phyloP scores from a whole-genome alignment of 2,888 invertebrate species.

The Lamellibrachia columna region DNA sequence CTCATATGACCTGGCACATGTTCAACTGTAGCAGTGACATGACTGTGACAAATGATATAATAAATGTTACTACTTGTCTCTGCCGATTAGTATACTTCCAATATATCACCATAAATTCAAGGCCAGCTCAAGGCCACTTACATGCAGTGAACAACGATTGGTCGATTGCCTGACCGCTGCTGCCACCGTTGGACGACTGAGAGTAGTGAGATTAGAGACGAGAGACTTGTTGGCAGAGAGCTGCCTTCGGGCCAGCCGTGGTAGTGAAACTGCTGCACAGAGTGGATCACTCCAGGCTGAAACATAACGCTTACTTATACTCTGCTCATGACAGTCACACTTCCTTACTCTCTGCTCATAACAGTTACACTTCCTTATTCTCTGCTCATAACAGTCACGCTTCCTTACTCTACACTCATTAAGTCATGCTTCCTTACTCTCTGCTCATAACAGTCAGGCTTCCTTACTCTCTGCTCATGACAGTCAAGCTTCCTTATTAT shows the following conservation, averaged over 20 bases:
- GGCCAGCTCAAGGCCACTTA: conserved; percentile 57
- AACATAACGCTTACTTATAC: background rate
- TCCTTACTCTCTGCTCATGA: too few relatives aligned
- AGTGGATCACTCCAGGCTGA: conserved; percentile 21
- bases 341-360: background rate
- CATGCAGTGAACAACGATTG: conserved; percentile 89
- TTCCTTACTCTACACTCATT: too few relatives aligned
- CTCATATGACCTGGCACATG: background rate
- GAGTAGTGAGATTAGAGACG: conserved; percentile 57
- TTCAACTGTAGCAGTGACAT: background rate
- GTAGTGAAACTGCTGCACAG: conserved; percentile 63
- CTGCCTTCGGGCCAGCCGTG: conserved; percentile 61
- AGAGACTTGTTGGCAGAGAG: conserved; percentile 53
- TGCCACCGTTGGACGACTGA: conserved; percentile 60
- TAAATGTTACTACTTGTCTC: background rate
- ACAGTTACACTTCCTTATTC: too few relatives aligned
- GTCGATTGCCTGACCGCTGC: conserved; percentile 66
- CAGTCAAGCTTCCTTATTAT: too few relatives aligned
- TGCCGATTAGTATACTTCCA: background rate
- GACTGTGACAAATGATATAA: background rate
- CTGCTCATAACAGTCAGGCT: too few relatives aligned
- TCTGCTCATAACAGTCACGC: too few relatives aligned
- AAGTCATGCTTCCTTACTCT: too few relatives aligned
- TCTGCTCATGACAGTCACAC: background rate
- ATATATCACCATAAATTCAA: background rate